Base-by-base conservation (phyloP, 1,140 invertebrate genomes). In the Pseudomyrmex pallidus region DNA sequence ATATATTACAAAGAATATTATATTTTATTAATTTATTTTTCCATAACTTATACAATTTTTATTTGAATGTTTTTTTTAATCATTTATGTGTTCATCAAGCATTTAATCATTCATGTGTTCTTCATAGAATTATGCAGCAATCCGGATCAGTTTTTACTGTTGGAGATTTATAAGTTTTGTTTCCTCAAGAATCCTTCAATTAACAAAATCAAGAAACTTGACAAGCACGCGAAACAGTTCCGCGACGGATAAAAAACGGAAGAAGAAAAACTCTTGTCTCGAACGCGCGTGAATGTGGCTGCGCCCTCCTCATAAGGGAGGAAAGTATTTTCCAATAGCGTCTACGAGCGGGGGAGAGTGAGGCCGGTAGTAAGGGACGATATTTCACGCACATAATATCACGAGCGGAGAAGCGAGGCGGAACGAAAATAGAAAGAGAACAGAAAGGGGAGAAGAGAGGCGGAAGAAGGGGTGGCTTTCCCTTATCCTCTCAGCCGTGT, bases 241-340 rank as follows among this genome's bases (percentile, higher is more conserved):
- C 52, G 57, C 10, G 22, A 48, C 20, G 83, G 22, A 35, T 56
- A 83, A 61, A 50, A 62, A 83, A 67, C 57, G 52, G 7, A 52
- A 52, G 63, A 20, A 50, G 59, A 70, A 56, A 74, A 85, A 67
- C 56, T 57, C 50, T 44, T 15, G 59, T 78, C 68, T 72, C n/a
- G 61, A 56, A 84, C 68, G 74, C 56, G 78, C 84, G 67, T 76
- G 76, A 61, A 85, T 84, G 35, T 35, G 77, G 63, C 76, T 56
- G 76, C 25, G 66, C 54, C n/a, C 25, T 66, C n/a, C 56, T 74
- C 84, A 74, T 74, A 70, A 87, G 77, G 57, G 52, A 54, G 63
- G 54, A 66, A 85, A 90, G 85, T 82, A 87, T 88, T 90, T 89
- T 90, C 77, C 86, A 85, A 89, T 90, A 85, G 83, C 70, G 66